phyloP scores from a whole-genome alignment of 2,888 invertebrate species.

The Ophion slaviceki region DNA sequence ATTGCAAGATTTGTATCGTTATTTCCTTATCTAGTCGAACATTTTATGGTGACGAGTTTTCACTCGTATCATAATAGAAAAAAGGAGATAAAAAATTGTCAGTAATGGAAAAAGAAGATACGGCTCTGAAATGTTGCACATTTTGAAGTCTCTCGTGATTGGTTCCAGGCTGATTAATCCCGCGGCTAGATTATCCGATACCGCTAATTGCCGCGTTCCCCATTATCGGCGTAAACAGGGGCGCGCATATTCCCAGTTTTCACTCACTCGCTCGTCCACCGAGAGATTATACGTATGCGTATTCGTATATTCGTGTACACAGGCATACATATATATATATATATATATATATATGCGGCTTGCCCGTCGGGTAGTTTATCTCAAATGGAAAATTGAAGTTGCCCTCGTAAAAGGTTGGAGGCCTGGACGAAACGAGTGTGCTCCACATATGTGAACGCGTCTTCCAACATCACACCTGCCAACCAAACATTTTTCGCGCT shows the following conservation, averaged over 20 bases:
- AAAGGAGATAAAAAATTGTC: constrained; percentile 4
- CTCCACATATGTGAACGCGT: constrained; percentile 15
- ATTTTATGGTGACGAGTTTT: constrained; percentile 29
- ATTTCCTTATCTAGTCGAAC: constrained; percentile 10
- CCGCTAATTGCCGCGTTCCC: constrained; percentile 57
- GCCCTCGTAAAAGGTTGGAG: constrained; percentile 65
- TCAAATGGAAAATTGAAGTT: constrained; percentile 72
- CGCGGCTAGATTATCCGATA: constrained; percentile 56
- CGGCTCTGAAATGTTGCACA: constrained; percentile 15
- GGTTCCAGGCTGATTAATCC: constrained; percentile 47
- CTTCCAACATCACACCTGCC: constrained; percentile 20
- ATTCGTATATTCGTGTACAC: background rate
- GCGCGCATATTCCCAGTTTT: constrained; percentile 47
- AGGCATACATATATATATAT: too few relatives aligned
- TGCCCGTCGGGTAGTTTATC: constrained; percentile 69
- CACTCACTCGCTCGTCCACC: constrained; percentile 13
- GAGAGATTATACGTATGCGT: background rate
- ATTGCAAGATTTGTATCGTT: constrained; percentile 29
- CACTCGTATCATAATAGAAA: background rate
- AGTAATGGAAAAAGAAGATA: constrained; percentile 2
- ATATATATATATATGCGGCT: background rate
- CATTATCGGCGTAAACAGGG: constrained; percentile 17
- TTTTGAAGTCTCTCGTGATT: constrained; percentile 39
- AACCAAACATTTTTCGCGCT: constrained; percentile 17
- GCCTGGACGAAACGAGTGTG: constrained; percentile 18